Percentiles rank a stretch among this genome's conserved stretches.
phyloP scores from a whole-genome alignment of 2,797 vertebrate genomes.

The Sebastes iracundus region DNA sequence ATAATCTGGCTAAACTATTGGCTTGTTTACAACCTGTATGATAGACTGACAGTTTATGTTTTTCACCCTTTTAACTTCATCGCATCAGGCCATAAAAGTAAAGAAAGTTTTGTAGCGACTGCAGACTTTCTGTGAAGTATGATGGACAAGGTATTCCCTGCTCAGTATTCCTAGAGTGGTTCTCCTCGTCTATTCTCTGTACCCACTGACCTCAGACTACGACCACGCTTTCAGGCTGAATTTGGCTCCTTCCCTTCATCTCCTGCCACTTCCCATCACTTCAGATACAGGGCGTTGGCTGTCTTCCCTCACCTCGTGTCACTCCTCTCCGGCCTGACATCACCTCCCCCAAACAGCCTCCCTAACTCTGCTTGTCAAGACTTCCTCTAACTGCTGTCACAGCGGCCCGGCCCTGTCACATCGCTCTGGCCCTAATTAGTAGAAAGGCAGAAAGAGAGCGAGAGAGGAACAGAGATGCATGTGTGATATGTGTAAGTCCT shows the following conservation, averaged over 20 bases:
- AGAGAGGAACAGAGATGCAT: background rate
- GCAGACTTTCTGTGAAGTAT: background rate
- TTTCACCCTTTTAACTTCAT: background rate
- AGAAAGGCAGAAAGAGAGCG: constrained; percentile 2
- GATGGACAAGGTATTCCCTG: constrained; percentile 29
- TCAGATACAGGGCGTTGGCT: constrained; percentile 54
- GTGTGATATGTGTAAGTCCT: constrained; percentile 22
- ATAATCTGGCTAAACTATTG: background rate
- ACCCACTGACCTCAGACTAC: constrained; percentile 43
- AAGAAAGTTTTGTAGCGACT: background rate
- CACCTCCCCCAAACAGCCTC: constrained; percentile 41
- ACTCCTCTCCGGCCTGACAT: constrained; percentile 41
- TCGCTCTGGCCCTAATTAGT: constrained; percentile 17
- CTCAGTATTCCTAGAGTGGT: constrained; percentile 39
- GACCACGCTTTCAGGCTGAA: constrained; percentile 45
- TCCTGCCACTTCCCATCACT: constrained; percentile 67
- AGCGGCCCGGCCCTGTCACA: constrained; percentile 20
- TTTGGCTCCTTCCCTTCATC: constrained; percentile 56
- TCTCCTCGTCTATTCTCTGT: constrained; percentile 26
- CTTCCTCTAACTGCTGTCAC: constrained; percentile 40
- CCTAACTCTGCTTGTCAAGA: constrained; percentile 59
- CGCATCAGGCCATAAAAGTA: background rate
- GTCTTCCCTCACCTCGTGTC: constrained; percentile 51
- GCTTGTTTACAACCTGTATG: background rate
- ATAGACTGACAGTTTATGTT: background rate